phyloP scores from a whole-genome alignment of 2,113 vertebrate species.

The Heteronetta atricapilla region DNA sequence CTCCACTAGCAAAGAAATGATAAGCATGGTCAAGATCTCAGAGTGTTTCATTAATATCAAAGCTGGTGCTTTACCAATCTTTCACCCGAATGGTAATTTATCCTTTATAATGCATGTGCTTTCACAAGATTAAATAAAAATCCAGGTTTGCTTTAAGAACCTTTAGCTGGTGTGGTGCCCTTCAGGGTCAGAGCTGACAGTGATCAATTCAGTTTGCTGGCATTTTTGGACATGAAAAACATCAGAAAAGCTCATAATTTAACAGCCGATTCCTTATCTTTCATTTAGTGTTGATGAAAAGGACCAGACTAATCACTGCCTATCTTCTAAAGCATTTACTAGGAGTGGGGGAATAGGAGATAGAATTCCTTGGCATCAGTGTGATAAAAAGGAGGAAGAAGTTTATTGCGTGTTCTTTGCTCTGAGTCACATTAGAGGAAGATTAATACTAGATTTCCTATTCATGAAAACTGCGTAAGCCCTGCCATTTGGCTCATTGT shows the following conservation, averaged over 20 bases:
- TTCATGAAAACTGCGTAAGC: not conserved
- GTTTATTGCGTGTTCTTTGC: not conserved
- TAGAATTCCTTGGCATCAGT: not conserved
- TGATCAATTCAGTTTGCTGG: not conserved
- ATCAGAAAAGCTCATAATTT: not conserved
- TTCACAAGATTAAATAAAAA: not conserved
- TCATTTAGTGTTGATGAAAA: not conserved
- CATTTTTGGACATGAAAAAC: not conserved
- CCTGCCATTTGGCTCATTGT: not conserved
- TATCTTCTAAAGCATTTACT: not conserved
- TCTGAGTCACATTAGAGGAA: not conserved
- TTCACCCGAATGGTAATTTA: not conserved
- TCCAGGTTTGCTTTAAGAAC: not conserved
- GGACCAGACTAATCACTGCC: not conserved
- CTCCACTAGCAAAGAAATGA: not conserved
- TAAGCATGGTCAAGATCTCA: not conserved
- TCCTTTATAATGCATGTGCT: not conserved
- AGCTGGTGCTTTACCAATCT: not conserved
- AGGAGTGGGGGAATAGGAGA: not conserved
- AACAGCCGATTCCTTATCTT: not conserved
- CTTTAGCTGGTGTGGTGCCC: not conserved
- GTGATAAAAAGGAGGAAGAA: not conserved
- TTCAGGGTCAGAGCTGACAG: not conserved
- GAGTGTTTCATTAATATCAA: not conserved
- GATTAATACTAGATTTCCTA: not conserved